These are phyloP conservation scores for Chrosomus eos DNA, from an alignment of 2,797 vertebrate genomes.

Conservation along the genomic window DNA sequence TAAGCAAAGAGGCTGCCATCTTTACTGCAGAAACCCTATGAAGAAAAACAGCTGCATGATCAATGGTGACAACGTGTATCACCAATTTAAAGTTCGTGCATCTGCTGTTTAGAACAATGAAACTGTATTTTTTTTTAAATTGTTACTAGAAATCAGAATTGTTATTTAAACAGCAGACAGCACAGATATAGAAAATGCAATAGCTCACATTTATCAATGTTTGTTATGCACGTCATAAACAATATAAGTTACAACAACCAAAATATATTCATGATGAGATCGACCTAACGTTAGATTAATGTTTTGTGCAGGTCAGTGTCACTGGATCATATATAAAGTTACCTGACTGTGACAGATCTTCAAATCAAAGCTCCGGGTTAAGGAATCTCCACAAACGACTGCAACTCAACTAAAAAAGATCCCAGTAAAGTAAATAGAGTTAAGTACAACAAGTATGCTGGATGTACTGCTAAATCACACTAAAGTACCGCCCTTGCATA, in stretches of 20 bases:
- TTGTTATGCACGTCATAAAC: background rate
- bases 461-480: background rate
- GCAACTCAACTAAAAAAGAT: background rate
- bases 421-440: background rate
- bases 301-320: background rate
- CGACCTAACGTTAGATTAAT: background rate
- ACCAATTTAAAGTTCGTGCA: background rate
- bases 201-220: background rate
- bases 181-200: background rate
- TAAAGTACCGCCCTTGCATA: background rate
- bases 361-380: background rate
- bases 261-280: background rate
- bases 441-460: background rate
- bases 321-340: background rate
- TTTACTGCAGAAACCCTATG: slow-evolving; percentile 50
- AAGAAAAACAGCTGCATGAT: slow-evolving; percentile 23
- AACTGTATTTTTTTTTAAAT: background rate
- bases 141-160: background rate
- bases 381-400: background rate
- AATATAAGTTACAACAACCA: background rate
- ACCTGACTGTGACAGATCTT: background rate
- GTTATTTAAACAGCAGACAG: background rate
- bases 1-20: slow-evolving; percentile 76
- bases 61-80: background rate
- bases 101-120: background rate